Base-by-base conservation (phyloP, 2,888 invertebrate genomes). In the Oligia fasciuncula region DNA sequence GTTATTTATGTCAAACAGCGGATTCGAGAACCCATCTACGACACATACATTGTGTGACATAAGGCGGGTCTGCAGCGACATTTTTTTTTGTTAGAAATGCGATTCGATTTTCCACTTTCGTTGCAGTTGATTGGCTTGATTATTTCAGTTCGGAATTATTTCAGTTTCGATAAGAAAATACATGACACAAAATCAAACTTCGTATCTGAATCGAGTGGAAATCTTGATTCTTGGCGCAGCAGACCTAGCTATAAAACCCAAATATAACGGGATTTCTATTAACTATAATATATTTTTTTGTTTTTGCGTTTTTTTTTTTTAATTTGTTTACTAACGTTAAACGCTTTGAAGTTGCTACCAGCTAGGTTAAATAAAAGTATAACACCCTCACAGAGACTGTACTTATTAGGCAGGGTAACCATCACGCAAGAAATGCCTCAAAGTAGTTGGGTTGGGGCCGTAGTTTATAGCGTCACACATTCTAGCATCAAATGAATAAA, bases 221-320 rank as follows among this genome's bases (percentile, higher is more conserved):
- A 43, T 67, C 66, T 66, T 23, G 40, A 66, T 68, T n/a, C n/a
- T n/a, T n/a, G 46, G 17, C 19, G 51, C 43, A 77, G 46, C n/a
- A 74, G 54, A 43, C 51, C 35, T 19, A 9, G 54, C 35, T 35
- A 1, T 40, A 67, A 67, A 51, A 19, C 23, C 40, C 76, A 60
- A 60, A 51, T 67, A 77, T 23, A n/a, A 76, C 46, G 60, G 49
- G 67, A 43, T 57, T 65, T 13, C 1, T 23, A n/a, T 60, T 4
- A 23, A n/a, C 35, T 57, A 23, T 49, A 40, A 40, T 13, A 6
- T 66, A n/a, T 57, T 49, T 49, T 62, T 71, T 72, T 35, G 17
- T 17, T 60, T 60, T 62, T 49, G 43, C 0, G 11, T 23, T 9
- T 49, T 51, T 9, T 23, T 49, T 63, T 23, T 19, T 65, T 65